Conservation (phyloP, 1,140 invertebrate genomes). For the Drosophila lacteicornis region DNA sequence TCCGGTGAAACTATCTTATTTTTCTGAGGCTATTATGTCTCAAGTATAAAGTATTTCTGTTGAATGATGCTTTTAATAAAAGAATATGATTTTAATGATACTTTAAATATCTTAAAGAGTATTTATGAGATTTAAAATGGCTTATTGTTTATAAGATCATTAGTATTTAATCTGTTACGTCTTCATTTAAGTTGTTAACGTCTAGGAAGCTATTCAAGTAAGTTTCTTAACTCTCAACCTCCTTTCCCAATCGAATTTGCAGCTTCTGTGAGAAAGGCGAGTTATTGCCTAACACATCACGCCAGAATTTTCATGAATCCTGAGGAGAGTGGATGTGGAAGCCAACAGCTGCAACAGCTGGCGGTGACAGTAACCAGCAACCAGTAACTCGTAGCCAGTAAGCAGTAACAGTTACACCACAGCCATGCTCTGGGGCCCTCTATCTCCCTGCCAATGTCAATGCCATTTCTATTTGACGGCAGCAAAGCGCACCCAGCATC, state of each 20-base stretch:
- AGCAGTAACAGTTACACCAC: slow-evolving; percentile 41
- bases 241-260: not conserved
- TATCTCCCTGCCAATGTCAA: slow-evolving; percentile 39
- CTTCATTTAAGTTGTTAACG: not conserved
- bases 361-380: slow-evolving; percentile 32
- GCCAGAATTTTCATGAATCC: slow-evolving; percentile 1
- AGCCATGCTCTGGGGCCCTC: slow-evolving; percentile 18
- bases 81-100: too few species aligned
- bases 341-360: slow-evolving; percentile 24
- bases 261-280: slow-evolving; percentile 30
- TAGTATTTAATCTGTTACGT: too few species aligned
- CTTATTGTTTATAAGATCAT: too few species aligned
- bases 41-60: too few species aligned
- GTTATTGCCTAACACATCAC: slow-evolving; percentile 31
- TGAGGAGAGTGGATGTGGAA: slow-evolving; percentile 5
- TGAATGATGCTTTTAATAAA: too few species aligned
- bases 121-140: too few species aligned
- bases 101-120: too few species aligned
- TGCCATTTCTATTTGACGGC: slow-evolving; percentile 42
- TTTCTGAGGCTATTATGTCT: too few species aligned
- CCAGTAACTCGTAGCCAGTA: slow-evolving; percentile 23
- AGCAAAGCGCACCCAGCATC: slow-evolving; percentile 7
- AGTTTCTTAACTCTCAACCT: not conserved
- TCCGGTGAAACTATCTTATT: not conserved
- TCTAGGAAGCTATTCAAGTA: not conserved